These are phyloP conservation scores for Chanos chanos DNA, from an alignment of 2,797 vertebrate species.

Conservation along the genomic window DNA sequence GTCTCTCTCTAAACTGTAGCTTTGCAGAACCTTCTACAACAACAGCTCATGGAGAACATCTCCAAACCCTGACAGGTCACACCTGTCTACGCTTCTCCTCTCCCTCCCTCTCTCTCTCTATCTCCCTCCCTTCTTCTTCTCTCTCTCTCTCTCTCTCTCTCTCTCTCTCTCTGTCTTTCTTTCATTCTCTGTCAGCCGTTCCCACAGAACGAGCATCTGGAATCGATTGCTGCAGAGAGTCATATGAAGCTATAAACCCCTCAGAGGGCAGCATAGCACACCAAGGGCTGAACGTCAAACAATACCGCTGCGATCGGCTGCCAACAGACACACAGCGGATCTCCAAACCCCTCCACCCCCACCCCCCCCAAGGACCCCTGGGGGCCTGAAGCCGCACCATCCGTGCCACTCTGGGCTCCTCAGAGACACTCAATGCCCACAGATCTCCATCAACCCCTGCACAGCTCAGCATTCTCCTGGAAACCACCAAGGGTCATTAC, in stretches of 20 bases:
- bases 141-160: not conserved
- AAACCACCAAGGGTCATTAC: no score
- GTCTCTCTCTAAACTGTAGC: not conserved
- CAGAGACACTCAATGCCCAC: not conserved
- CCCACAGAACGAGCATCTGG: constrained; percentile 77
- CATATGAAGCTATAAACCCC: constrained; percentile 75
- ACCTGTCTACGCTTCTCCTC: constrained; percentile 72
- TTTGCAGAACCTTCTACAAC: constrained; percentile 38
- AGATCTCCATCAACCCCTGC: no score
- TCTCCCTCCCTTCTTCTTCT: not conserved
- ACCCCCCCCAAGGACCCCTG: not conserved
- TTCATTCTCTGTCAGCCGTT: constrained; percentile 1
- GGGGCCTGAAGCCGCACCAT: not conserved
- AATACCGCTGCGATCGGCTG: constrained; percentile 66
- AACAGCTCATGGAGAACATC: constrained; percentile 64
- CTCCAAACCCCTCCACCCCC: no score
- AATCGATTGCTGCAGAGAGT: constrained; percentile 73
- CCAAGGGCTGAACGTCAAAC: constrained; percentile 71
- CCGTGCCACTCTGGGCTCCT: not conserved
- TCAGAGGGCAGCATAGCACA: constrained; percentile 72
- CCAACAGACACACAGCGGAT: constrained; percentile 72
- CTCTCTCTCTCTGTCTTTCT: constrained; percentile 44
- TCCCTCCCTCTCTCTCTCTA: not conserved
- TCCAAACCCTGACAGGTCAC: constrained; percentile 67
- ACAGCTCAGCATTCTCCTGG: no score